Conservation (phyloP, 2,113 vertebrate species). For the Athene noctua region DNA sequence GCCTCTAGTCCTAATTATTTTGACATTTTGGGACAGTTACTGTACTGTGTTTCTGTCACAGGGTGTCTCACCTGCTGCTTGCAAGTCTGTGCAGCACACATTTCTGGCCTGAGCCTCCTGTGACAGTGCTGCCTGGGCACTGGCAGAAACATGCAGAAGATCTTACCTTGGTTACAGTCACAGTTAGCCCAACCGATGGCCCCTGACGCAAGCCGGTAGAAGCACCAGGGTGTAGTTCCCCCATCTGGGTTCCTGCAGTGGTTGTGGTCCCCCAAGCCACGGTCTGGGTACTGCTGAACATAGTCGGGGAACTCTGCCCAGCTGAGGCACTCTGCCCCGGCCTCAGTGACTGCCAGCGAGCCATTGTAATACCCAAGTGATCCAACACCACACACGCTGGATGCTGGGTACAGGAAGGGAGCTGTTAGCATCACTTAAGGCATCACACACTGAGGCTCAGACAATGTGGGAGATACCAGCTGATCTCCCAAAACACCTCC, state of each 20-base stretch:
- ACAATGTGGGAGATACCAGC: not conserved
- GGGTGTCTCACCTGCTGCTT: not conserved
- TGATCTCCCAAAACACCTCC: not conserved
- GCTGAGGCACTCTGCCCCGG: slow-evolving; percentile 82
- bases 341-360: slow-evolving; percentile 82
- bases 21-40: not conserved
- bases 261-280: slow-evolving; percentile 86
- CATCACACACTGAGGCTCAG: not conserved
- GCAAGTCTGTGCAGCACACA: not conserved
- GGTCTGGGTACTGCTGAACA: slow-evolving; percentile 87
- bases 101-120: not conserved
- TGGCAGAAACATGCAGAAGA: not conserved
- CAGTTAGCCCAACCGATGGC: slow-evolving; percentile 89
- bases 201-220: slow-evolving; percentile 86
- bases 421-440: not conserved
- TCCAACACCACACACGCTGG: slow-evolving; percentile 78
- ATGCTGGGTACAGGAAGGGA: slow-evolving; percentile 63
- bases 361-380: slow-evolving; percentile 87
- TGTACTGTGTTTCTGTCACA: not conserved
- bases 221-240: slow-evolving; percentile 87
- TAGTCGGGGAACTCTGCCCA: slow-evolving; percentile 93
- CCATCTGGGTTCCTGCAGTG: slow-evolving; percentile 89
- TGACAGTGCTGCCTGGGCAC: not conserved
- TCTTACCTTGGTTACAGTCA: slow-evolving; percentile 87
- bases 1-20: not conserved